These are phyloP conservation scores for Pteronura brasiliensis DNA, from an alignment of 2,113 vertebrate genomes.

Conservation along the genomic window DNA sequence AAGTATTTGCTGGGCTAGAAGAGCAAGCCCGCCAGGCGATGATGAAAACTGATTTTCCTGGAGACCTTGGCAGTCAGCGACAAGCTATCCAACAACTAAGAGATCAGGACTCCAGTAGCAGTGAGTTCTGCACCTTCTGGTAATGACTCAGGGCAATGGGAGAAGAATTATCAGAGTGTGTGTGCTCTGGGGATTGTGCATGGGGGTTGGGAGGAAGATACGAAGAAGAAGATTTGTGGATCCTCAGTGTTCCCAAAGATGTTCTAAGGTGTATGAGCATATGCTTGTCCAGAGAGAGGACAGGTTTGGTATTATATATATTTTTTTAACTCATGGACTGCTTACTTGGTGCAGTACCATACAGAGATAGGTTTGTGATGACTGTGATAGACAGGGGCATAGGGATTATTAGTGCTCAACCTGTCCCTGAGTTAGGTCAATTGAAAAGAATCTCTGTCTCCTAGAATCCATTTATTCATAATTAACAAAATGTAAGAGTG, in stretches of 20 bases:
- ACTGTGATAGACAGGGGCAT: background rate
- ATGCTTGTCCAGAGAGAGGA: background rate
- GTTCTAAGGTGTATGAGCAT: background rate
- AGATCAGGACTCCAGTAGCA: constrained; percentile 85
- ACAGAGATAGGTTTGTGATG: background rate
- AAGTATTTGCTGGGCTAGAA: constrained; percentile 88
- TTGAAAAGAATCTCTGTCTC: background rate
- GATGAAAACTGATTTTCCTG: constrained; percentile 85
- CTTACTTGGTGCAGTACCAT: background rate
- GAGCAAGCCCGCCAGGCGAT: constrained; percentile 87
- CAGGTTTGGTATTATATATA: background rate
- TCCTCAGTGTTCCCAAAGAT: background rate
- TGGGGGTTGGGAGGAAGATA: constrained; percentile 55
- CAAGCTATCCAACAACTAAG: constrained; percentile 77
- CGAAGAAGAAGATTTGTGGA: background rate
- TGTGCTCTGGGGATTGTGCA: constrained; percentile 57
- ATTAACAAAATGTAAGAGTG: constrained; percentile 30
- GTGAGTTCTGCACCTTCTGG: constrained; percentile 83
- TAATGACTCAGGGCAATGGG: constrained; percentile 76
- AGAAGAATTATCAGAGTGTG: constrained; percentile 59
- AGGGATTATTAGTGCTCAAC: background rate
- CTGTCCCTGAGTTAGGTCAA: constrained; percentile 9
- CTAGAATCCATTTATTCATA: constrained; percentile 3
- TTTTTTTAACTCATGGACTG: background rate
- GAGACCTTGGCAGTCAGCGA: constrained; percentile 81